Conservation (phyloP, 2,888 invertebrate genomes). For the Nesidiocoris tenuis region DNA sequence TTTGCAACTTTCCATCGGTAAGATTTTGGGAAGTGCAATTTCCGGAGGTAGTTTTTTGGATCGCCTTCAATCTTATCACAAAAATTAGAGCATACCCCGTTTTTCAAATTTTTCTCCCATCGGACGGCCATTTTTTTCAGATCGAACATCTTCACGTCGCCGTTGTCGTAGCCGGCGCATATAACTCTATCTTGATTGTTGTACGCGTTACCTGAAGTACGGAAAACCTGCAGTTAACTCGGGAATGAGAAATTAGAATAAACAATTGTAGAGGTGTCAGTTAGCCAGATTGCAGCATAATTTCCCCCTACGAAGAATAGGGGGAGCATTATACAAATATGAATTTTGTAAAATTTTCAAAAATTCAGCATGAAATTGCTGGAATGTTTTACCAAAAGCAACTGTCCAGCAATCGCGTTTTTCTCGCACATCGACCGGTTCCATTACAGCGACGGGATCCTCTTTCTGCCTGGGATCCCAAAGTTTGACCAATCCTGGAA, state of each 20-base stretch:
- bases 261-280: no score
- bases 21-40: no score
- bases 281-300: no score
- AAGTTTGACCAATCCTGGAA: slow-evolving; percentile 77
- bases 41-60: no score
- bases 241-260: no score
- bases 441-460: slow-evolving; percentile 85
- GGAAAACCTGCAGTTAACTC: no score
- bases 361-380: no score
- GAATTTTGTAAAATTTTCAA: no score
- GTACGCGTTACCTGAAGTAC: slow-evolving; percentile 73
- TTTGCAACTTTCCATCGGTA: no score
- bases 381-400: slow-evolving; percentile 70
- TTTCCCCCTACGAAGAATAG: no score
- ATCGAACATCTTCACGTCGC: slow-evolving; percentile 92
- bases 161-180: slow-evolving; percentile 93
- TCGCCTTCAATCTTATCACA: no score
- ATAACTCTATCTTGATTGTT: slow-evolving; percentile 82
- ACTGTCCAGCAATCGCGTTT: slow-evolving; percentile 92
- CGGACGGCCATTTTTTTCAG: slow-evolving; percentile 75
- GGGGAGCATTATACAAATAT: no score
- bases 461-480: slow-evolving; percentile 93
- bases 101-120: slow-evolving; percentile 91
- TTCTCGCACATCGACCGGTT: slow-evolving; percentile 61
- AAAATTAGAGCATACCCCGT: slow-evolving; percentile 67